phyloP scores from a whole-genome alignment of 2,113 vertebrate genomes.

The Mugil cephalus region DNA sequence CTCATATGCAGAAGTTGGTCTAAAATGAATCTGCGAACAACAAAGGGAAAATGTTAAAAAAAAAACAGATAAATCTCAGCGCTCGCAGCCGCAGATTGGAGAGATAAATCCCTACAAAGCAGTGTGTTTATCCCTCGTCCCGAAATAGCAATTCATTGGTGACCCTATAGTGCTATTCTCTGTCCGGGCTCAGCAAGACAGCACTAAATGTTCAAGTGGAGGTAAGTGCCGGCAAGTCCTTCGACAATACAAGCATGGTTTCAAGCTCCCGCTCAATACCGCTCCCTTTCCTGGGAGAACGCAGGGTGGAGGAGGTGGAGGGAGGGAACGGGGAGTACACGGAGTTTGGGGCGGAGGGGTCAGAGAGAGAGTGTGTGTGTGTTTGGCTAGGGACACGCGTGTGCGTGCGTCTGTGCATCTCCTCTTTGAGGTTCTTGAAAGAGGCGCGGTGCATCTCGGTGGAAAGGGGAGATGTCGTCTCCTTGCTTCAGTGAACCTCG shows the following conservation, averaged over 20 bases:
- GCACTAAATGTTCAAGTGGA: constrained; percentile 91
- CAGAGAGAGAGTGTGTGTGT: too few relatives aligned
- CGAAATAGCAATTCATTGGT: constrained; percentile 88
- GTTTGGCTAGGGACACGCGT: constrained; percentile 53
- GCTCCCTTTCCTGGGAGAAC: constrained; percentile 79
- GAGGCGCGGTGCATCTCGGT: constrained; percentile 83
- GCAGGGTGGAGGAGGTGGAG: constrained; percentile 43
- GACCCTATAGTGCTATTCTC: constrained; percentile 91
- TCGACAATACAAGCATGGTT: constrained; percentile 89
- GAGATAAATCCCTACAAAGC: constrained; percentile 81
- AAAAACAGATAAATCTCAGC: constrained; percentile 68
- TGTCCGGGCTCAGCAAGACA: constrained; percentile 88
- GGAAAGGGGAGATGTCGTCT: constrained; percentile 66
- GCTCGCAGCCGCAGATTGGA: constrained; percentile 61
- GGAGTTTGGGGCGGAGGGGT: constrained; percentile 67
- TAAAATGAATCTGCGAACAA: neutral
- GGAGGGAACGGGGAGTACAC: constrained; percentile 44
- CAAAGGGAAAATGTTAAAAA: too few relatives aligned
- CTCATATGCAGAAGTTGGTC: neutral
- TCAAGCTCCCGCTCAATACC: constrained; percentile 87
- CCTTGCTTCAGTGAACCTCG: constrained; percentile 70
- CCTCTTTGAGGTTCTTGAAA: constrained; percentile 66
- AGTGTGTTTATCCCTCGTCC: constrained; percentile 83
- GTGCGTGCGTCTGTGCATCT: constrained; percentile 38
- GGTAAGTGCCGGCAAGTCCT: constrained; percentile 91